Conservation (phyloP, 2,113 vertebrate genomes). For the Menidia beryllina region DNA sequence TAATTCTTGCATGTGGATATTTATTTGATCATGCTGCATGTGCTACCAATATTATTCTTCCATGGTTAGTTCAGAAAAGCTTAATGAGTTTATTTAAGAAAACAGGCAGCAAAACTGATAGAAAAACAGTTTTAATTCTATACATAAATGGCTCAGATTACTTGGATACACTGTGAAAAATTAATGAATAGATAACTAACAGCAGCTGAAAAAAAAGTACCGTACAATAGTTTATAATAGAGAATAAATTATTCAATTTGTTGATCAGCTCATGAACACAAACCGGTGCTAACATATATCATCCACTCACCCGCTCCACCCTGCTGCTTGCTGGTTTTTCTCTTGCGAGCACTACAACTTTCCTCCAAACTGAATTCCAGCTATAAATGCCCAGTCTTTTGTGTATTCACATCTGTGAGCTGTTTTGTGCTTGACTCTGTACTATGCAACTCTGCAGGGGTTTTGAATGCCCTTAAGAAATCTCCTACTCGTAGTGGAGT, state of each 20-base stretch:
- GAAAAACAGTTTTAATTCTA: background rate
- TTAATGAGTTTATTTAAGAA: background rate
- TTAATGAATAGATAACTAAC: too few relatives aligned
- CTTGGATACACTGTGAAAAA: too few relatives aligned
- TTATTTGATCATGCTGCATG: background rate
- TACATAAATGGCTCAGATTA: background rate
- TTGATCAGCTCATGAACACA: background rate
- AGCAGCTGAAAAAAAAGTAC: too few relatives aligned
- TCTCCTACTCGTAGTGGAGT: slow-evolving; percentile 10
- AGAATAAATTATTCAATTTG: too few relatives aligned
- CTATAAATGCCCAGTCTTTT: slow-evolving; percentile 2
- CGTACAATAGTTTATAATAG: too few relatives aligned
- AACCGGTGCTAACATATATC: slow-evolving; percentile 1
- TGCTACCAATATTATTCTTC: background rate
- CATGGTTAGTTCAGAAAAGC: background rate
- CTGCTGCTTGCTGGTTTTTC: slow-evolving; percentile 16
- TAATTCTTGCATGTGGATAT: background rate
- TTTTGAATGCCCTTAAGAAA: slow-evolving; percentile 21
- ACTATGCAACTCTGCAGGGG: slow-evolving; percentile 8
- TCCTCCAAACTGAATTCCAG: background rate
- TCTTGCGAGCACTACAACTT: background rate
- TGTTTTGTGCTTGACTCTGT: background rate
- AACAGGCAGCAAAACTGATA: background rate
- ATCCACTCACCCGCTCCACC: slow-evolving; percentile 16
- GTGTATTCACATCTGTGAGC: slow-evolving; percentile 8